These are phyloP conservation scores for Leptopterna dolabrata DNA, from an alignment of 2,888 invertebrate species.

Conservation along the genomic window DNA sequence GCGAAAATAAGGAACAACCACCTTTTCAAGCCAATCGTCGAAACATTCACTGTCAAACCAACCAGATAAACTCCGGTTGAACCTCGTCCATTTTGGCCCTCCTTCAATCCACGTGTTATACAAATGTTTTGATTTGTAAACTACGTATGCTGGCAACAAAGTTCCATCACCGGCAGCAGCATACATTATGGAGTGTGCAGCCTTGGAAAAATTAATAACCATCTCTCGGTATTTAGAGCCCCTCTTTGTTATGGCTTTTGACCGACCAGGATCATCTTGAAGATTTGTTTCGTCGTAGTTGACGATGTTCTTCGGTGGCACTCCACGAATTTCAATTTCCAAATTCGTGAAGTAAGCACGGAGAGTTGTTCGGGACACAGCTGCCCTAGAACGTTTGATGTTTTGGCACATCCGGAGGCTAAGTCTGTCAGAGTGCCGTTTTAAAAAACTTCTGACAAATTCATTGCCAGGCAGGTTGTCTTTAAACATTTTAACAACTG, in stretches of 20 bases:
- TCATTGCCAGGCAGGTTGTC: conserved; percentile 2
- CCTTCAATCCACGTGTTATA: conserved; percentile 58
- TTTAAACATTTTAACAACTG: not conserved
- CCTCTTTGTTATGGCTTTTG: too few species aligned
- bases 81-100: conserved; percentile 58
- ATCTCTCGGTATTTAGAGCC: too few species aligned
- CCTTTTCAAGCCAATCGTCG: conserved; percentile 34
- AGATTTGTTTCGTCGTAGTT: too few species aligned
- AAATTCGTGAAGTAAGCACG: not conserved
- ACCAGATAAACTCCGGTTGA: conserved; percentile 63
- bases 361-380: too few species aligned
- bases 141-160: conserved; percentile 59
- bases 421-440: not conserved
- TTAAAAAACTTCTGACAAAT: not conserved
- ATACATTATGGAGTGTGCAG: conserved; percentile 60
- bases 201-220: too few species aligned
- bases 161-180: conserved; percentile 59
- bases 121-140: conserved; percentile 59
- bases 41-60: conserved; percentile 65
- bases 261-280: too few species aligned
- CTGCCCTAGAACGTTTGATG: not conserved
- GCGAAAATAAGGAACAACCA: conserved; percentile 59
- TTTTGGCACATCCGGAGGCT: not conserved
- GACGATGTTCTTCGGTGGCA: too few species aligned
- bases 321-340: not conserved